These are phyloP conservation scores for Siphlonurus alternatus DNA, from an alignment of 2,888 invertebrate species.

Conservation along the genomic window DNA sequence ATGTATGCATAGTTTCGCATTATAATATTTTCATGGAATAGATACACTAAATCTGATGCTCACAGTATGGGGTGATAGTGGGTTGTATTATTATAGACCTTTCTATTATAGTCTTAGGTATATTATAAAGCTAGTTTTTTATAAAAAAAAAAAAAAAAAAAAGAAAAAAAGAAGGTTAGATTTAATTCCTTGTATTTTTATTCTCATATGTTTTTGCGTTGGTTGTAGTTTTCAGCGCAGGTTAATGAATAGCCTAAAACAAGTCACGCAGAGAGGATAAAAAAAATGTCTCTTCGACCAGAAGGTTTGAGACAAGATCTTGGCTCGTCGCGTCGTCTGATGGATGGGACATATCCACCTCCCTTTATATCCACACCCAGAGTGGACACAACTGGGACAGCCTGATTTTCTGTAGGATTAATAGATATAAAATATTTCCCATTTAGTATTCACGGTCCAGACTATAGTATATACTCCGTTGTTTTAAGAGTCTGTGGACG, in stretches of 20 bases:
- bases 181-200: not conserved
- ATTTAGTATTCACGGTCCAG: too few relatives aligned
- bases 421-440: too few relatives aligned
- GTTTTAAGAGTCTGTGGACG: too few relatives aligned
- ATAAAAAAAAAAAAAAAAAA: too few relatives aligned
- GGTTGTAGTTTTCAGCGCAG: not conserved
- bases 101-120: not conserved
- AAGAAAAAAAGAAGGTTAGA: not conserved
- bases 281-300: not conserved
- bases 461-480: too few relatives aligned
- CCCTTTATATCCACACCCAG: too few relatives aligned
- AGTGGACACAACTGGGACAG: too few relatives aligned
- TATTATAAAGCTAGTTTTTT: too few relatives aligned
- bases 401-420: too few relatives aligned
- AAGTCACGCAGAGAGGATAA: not conserved
- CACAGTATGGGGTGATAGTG: not conserved
- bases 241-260: slow-evolving; percentile 1
- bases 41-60: not conserved
- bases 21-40: not conserved
- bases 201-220: not conserved
- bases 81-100: not conserved
- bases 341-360: not conserved
- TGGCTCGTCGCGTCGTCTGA: not conserved
- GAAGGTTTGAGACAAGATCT: not conserved
- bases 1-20: not conserved